Conservation (phyloP, 2,797 vertebrate genomes). For the Denticeps clupeoides region DNA sequence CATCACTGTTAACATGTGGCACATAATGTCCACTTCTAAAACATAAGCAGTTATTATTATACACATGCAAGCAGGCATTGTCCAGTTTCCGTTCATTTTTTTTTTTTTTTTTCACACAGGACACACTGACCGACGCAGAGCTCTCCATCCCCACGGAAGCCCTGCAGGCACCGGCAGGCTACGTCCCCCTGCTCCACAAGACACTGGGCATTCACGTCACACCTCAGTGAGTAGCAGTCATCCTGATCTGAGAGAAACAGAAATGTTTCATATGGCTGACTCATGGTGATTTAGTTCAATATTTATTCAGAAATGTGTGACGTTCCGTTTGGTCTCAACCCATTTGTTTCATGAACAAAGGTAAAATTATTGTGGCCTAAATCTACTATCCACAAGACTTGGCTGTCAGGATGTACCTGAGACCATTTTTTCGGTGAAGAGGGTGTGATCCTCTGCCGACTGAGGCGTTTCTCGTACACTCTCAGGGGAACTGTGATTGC, state of each 20-base stretch:
- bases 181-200: slow-evolving; percentile 47
- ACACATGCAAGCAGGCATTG: slow-evolving; percentile 2
- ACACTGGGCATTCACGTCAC: slow-evolving; percentile 63
- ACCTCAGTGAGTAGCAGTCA: slow-evolving; percentile 60
- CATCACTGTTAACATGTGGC: slow-evolving; percentile 3
- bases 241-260: slow-evolving; percentile 57
- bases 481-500: slow-evolving; percentile 26
- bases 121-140: slow-evolving; percentile 66
- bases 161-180: slow-evolving; percentile 65
- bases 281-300: too few species aligned
- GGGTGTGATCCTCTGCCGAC: not conserved
- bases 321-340: too few species aligned
- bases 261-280: too few species aligned
- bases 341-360: too few species aligned
- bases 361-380: too few species aligned
- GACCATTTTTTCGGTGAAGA: slow-evolving; percentile 71
- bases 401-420: slow-evolving; percentile 73
- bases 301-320: too few species aligned
- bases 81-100: too few species aligned
- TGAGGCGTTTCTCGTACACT: slow-evolving; percentile 2
- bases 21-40: slow-evolving; percentile 11
- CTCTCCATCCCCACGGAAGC: slow-evolving; percentile 66
- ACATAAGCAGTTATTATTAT: slow-evolving; percentile 10
- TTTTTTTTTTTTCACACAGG: too few species aligned
- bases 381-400: too few species aligned